Base-by-base conservation (phyloP, 2,797 vertebrate species). In the Adelosebastes latens region DNA sequence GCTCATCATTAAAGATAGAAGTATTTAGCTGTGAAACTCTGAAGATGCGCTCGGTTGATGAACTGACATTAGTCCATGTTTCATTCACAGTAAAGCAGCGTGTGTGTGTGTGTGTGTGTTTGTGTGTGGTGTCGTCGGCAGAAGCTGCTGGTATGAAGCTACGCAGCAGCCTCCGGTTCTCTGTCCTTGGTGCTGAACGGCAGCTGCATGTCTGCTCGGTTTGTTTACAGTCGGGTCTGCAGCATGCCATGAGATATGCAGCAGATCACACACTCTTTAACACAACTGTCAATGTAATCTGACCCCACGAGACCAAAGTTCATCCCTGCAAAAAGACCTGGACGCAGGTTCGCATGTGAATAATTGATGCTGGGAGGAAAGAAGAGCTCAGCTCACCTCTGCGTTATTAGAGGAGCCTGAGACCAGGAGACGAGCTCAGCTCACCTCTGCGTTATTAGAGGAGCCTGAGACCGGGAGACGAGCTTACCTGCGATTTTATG, bases 181-280 rank as follows among this genome's bases (percentile, higher is more conserved):
- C 80, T 89, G 92, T 89, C 90, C 90, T 83, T 88, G 93, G 86
- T 88, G 84, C 89, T 91, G 88, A 83, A 75, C 76, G 32, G 25
- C 73, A 64, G 36, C 61, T 16, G 74, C 55, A 20, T 13, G 75
- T 42, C 68, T 31, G 61, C 39, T 60, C 22, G 20, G 72, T 71
- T 52, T 87, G 80, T 71, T 72, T 77, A 58, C 79, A 12, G 56
- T 8, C 31, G 36, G 59, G 5, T n/a, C 34, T 6, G 55, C 72
- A 29, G 70, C 56, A 13, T 20, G 13, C 36, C 36, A 39, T 39
- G 36, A 39, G 36, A 39, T 39, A 39, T 39, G 36, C 36, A 39
- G 36, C 36, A 39, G 36, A 14, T 39, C 36, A 39, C 36, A 39
- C 36, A 12, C 25, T 11, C 20, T 27, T 6, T 9, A 27, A 58